Percentiles rank a stretch among this genome's conserved stretches.
These are phyloP conservation scores for Meta bourneti DNA, from an alignment of 2,888 invertebrate species.

Conservation along the genomic window DNA sequence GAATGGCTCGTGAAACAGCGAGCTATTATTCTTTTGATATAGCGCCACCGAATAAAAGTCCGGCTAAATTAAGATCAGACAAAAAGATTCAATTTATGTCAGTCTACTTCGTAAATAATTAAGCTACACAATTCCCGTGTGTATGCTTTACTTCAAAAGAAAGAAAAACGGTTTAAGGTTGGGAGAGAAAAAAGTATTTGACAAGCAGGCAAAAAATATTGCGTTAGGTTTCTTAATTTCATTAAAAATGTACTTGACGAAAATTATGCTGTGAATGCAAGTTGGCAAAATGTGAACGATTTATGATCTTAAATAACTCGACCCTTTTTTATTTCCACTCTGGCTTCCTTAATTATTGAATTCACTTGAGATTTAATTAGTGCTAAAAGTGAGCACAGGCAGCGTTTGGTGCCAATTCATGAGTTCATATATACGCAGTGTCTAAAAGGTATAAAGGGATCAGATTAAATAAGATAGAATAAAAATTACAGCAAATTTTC, in stretches of 20 bases:
- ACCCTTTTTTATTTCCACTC: conserved; percentile 8
- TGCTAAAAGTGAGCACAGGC: conserved; percentile 28
- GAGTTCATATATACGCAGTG: conserved; percentile 15
- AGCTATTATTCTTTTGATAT: conserved; percentile 33
- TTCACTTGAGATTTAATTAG: conserved; percentile 66
- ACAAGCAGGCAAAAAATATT: conserved; percentile 42
- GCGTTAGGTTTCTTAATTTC: conserved; percentile 57
- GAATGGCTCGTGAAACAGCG: conserved; percentile 22
- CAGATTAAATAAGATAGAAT: conserved; percentile 20
- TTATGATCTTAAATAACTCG: conserved; percentile 34
- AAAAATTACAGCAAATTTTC: not conserved
- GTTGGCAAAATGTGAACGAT: conserved; percentile 40
- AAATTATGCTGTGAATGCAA: conserved; percentile 54
- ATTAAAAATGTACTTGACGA: conserved; percentile 49
- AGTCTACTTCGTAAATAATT: conserved; percentile 50
- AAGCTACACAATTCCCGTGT: conserved; percentile 46
- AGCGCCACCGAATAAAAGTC: conserved; percentile 16
- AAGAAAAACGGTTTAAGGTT: conserved; percentile 22
- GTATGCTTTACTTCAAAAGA: conserved; percentile 7
- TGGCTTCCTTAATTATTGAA: conserved; percentile 54
- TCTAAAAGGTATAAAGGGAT: conserved; percentile 22
- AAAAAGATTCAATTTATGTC: conserved; percentile 34
- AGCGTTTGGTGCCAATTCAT: conserved; percentile 19
- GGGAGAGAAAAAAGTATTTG: conserved; percentile 32
- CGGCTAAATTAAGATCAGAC: conserved; percentile 36